These are phyloP conservation scores for Bruchidius siliquastri DNA, from an alignment of 2,888 invertebrate species.

Conservation along the genomic window DNA sequence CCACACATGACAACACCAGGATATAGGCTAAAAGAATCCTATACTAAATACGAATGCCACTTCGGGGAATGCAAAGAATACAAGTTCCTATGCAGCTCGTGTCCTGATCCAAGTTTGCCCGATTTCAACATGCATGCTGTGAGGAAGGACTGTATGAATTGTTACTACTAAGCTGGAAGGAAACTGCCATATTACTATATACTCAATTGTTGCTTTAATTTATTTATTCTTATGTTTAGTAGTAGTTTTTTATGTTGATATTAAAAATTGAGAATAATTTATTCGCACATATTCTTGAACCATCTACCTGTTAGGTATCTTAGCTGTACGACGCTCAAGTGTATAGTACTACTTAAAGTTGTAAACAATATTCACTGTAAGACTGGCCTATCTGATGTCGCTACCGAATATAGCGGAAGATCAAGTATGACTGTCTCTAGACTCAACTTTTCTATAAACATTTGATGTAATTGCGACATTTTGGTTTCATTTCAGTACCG, in stretches of 20 bases:
- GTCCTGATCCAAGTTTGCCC: slow-evolving; percentile 19
- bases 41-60: slow-evolving; percentile 22
- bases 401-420: too few relatives aligned
- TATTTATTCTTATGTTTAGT: not conserved
- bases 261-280: not conserved
- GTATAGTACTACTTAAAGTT: too few relatives aligned
- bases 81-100: slow-evolving; percentile 22
- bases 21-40: slow-evolving; percentile 19
- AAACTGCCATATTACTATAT: not conserved
- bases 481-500: too few relatives aligned
- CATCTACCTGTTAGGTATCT: too few relatives aligned
- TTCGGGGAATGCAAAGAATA: slow-evolving; percentile 25
- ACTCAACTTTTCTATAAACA: too few relatives aligned
- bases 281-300: too few relatives aligned
- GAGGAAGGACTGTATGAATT: slow-evolving; percentile 16
- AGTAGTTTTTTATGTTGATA: not conserved
- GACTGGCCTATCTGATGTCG: too few relatives aligned
- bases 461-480: too few relatives aligned
- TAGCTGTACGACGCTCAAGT: too few relatives aligned
- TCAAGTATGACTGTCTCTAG: too few relatives aligned
- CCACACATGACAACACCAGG: slow-evolving; percentile 19
- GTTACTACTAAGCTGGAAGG: slow-evolving; percentile 11
- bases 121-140: slow-evolving; percentile 23
- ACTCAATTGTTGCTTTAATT: not conserved
- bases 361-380: too few relatives aligned